Base-by-base conservation (phyloP, 2,113 vertebrate genomes). In the Nestor notabilis region DNA sequence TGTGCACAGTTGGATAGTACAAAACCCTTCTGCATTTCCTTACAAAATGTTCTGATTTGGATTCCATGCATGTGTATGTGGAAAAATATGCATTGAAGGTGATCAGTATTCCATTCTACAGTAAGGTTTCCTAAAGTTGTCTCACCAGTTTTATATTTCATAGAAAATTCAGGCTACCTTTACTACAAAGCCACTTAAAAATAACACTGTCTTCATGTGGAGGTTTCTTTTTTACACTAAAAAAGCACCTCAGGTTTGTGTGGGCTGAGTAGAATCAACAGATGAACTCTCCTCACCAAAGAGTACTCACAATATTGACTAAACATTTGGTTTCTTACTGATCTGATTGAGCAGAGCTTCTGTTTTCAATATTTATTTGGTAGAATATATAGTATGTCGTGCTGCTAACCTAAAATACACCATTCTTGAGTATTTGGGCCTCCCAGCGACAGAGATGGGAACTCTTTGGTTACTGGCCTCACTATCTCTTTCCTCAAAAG, bases 141-240 rank as follows among this genome's bases (percentile, higher is more conserved):
- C 52, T 41, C 41, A 46, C 24, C 21, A 39, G 58, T 92, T 90
- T 79, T 89, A 31, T 83, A 56, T 89, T 89, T 89, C 65, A 65
- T 41, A 49, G 80, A 85, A 83, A 58, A 77, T 44, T 66, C 76
- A 58, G 25, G 41, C 84, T 89, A 68, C 83, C 28, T 94, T 88
- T 75, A 70, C 64, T 25, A 86, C 46, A 81, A 77, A 65, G 15
- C 44, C 65, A 24, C 56, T 91, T 77, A 89, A 95, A 93, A 94
- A 95, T 96, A 94, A 63, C 87, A 46, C 60, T 91, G 58, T 49
- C 33, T 79, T 91, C 66, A 21, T 11, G 12, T 17, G 39, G 66
- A 74, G 75, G 68, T 85, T 96, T 98, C 91, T 95, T 79, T 75
- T 95, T 95, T 93, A 76, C 49, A 93, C 61, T 28, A 69, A 69